Base-by-base conservation (phyloP, 2,113 vertebrate genomes). In the Sminthopsis crassicaudata region DNA sequence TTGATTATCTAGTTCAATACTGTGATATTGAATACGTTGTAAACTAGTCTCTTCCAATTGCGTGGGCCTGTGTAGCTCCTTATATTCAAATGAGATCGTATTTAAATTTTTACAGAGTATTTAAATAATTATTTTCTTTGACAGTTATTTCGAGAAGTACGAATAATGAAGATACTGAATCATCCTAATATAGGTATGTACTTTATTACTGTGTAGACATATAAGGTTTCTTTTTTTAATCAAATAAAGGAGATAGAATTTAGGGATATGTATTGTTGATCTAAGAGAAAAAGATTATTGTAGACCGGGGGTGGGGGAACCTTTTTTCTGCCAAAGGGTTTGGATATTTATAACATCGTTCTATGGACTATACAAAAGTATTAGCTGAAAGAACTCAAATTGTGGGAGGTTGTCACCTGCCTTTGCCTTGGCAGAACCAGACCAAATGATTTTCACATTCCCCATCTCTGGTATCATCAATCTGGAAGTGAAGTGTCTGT, bases 101-200 rank as follows among this genome's bases (percentile, higher is more conserved):
- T 50, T 51, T 90, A 51, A 90, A 7, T 27, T 84, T 89, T 95
- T 97, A 95, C 76, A 92, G 57, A 57, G 91, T 97, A 1, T 97
- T 91, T 94, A 8, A 50, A 48, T 90, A 48, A 76, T 54, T 96
- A 6, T 96, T 97, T 98, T 96, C 98, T 98, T 98, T 98, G 92
- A 98, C 99, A 99, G 99, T 98, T 99, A 96, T 99, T 99, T 98
- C 99, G 99, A 98, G 99, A 99, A 99, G 99, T 99, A 98, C 98
- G 99, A 98, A 99, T 99, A 99, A 99, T 99, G 99, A 99, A 99
- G 99, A 98, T 99, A 97, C 94, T 99, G 98, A 99, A 99, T 98
- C 99, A 99, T 98, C 99, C 99, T 96, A 99, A 99, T 98, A 99
- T 99, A 98, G 99, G 99, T 99, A 98, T 98, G 99, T 95, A 89